Conservation (phyloP, 2,888 invertebrate species). For the Polydrusus cervinus region DNA sequence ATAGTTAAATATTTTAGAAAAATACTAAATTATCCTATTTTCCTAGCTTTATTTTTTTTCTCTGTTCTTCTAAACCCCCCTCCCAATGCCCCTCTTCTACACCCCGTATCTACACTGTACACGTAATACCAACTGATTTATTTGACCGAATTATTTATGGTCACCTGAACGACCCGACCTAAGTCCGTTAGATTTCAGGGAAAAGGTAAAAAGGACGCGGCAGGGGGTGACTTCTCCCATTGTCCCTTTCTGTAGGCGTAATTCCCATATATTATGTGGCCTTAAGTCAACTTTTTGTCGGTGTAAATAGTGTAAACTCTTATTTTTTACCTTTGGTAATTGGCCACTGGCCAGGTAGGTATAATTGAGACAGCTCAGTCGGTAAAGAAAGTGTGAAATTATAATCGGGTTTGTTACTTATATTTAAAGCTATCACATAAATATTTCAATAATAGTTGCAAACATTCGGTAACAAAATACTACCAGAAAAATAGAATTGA, state of each 20-base stretch:
- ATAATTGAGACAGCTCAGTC: slow-evolving; percentile 30
- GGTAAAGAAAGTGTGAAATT: slow-evolving; percentile 21
- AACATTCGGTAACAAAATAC: too few species aligned
- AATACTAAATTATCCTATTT: too few species aligned
- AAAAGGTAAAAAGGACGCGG: slow-evolving; percentile 46
- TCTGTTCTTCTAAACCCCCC: too few species aligned
- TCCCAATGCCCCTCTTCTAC: not conserved
- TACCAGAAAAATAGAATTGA: too few species aligned
- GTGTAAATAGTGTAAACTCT: slow-evolving; percentile 26
- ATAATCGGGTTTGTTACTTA: too few species aligned
- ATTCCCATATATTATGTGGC: slow-evolving; percentile 28
- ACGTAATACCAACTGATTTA: slow-evolving; percentile 42
- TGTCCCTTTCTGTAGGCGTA: slow-evolving; percentile 31
- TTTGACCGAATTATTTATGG: slow-evolving; percentile 52
- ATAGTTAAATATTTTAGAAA: too few species aligned
- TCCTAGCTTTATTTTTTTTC: too few species aligned
- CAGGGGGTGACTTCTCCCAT: slow-evolving; percentile 38
- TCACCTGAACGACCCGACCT: slow-evolving; percentile 40
- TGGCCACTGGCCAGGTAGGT: too few species aligned
- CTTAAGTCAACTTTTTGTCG: slow-evolving; percentile 28
- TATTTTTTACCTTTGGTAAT: slow-evolving; percentile 19
- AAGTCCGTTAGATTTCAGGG: slow-evolving; percentile 45
- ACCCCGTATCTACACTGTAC: not conserved
- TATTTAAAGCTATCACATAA: too few species aligned
- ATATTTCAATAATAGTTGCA: too few species aligned